These are phyloP conservation scores for Malthinus flaveolus DNA, from an alignment of 2,888 invertebrate species.

Conservation along the genomic window DNA sequence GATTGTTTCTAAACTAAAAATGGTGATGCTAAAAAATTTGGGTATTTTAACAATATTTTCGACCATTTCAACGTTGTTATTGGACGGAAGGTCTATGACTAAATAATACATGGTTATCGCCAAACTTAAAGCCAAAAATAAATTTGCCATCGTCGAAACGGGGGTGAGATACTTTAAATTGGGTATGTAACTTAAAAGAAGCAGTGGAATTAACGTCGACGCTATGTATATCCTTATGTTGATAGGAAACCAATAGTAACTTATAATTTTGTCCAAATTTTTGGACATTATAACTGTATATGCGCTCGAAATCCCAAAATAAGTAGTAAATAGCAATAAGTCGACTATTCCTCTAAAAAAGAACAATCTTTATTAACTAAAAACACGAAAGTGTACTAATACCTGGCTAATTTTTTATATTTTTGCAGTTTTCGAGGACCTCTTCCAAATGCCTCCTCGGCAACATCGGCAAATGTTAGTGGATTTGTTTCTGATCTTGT, in stretches of 20 bases:
- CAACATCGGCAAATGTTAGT: constrained; percentile 87
- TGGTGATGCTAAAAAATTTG: constrained; percentile 90
- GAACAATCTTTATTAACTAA: not conserved
- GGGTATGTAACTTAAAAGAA: constrained; percentile 82
- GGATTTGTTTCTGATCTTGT: constrained; percentile 68
- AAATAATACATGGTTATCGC: constrained; percentile 89
- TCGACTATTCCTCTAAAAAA: constrained; percentile 66
- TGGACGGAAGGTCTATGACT: constrained; percentile 64
- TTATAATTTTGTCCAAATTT: constrained; percentile 74
- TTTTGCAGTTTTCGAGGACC: constrained; percentile 72
- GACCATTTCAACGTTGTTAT: constrained; percentile 50
- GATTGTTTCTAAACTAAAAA: constrained; percentile 98
- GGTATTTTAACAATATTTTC: constrained; percentile 66
- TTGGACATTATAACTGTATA: constrained; percentile 91
- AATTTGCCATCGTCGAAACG: constrained; percentile 89
- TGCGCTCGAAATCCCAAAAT: constrained; percentile 96
- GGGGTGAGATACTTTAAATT: constrained; percentile 90
- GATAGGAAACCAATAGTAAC: constrained; percentile 58
- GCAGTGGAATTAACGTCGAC: constrained; percentile 70
- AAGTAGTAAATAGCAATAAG: constrained; percentile 81
- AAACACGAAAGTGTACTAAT: too few species aligned
- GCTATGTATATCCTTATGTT: constrained; percentile 69
- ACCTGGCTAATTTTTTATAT: constrained; percentile 71
- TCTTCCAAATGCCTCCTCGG: constrained; percentile 75
- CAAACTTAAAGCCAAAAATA: constrained; percentile 84